These are phyloP conservation scores for Zenarchopterus dispar DNA, from an alignment of 2,797 vertebrate species.

Conservation along the genomic window DNA sequence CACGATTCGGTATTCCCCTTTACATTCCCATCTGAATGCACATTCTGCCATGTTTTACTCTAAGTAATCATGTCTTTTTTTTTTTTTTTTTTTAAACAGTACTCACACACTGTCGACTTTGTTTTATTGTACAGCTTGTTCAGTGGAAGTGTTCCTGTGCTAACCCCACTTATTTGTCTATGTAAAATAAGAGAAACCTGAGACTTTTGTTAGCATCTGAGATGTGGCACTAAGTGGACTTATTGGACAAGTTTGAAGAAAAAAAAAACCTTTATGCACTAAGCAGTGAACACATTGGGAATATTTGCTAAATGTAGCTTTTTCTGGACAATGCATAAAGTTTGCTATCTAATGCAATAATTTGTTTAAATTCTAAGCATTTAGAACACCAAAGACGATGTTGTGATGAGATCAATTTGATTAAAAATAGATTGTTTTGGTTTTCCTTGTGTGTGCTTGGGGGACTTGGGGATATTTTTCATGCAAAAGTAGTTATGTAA, in stretches of 20 bases:
- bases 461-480: conserved; percentile 9
- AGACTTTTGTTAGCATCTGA: conserved; percentile 70
- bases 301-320: conserved; percentile 54
- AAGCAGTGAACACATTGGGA: conserved; percentile 45
- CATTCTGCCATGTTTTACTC: conserved; percentile 33
- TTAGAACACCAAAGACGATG: conserved; percentile 61
- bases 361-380: conserved; percentile 47
- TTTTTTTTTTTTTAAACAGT: no score
- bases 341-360: conserved; percentile 48
- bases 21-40: conserved; percentile 53
- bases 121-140: conserved; percentile 73
- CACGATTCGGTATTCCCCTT: conserved; percentile 29
- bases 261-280: conserved; percentile 54
- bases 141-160: conserved; percentile 34
- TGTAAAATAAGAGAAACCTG: conserved; percentile 67
- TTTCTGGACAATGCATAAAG: conserved; percentile 36
- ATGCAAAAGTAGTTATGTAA: not conserved
- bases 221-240: conserved; percentile 61
- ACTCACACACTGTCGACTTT: conserved; percentile 39
- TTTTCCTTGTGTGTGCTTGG: conserved; percentile 6
- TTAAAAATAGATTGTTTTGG: conserved; percentile 51
- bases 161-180: conserved; percentile 56
- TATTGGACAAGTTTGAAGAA: conserved; percentile 27
- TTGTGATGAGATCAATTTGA: conserved; percentile 53
- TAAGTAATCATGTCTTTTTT: conserved; percentile 40